These are phyloP conservation scores for Melipona beecheii DNA, from an alignment of 2,888 invertebrate species.

Conservation along the genomic window DNA sequence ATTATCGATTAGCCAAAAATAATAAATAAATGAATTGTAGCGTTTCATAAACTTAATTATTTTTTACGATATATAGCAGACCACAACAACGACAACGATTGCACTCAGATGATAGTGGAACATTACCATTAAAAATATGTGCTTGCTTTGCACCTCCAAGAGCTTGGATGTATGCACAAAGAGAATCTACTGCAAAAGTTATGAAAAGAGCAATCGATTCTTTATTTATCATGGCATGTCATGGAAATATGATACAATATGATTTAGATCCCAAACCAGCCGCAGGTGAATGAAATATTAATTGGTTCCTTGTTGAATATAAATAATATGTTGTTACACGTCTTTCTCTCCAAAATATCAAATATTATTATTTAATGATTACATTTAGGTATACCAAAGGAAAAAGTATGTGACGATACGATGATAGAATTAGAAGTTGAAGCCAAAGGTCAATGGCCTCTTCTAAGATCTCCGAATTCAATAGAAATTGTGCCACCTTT, in stretches of 20 bases:
- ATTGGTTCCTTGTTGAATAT: not conserved
- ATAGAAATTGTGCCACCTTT: constrained; percentile 92
- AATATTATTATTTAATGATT: constrained; percentile 20
- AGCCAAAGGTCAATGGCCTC: constrained; percentile 95
- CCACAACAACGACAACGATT: constrained; percentile 86
- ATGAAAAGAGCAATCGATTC: constrained; percentile 89
- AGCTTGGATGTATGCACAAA: constrained; percentile 87
- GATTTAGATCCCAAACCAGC: constrained; percentile 92
- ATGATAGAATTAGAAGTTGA: constrained; percentile 94
- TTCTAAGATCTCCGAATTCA: constrained; percentile 88
- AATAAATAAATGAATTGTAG: too few species aligned
- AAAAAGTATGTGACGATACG: constrained; percentile 94
- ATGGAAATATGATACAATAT: constrained; percentile 94
- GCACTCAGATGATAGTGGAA: constrained; percentile 89
- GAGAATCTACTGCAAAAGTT: constrained; percentile 80
- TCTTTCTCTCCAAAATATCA: not conserved
- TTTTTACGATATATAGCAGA: constrained; percentile 62
- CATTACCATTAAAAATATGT: constrained; percentile 90
- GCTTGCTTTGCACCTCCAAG: constrained; percentile 91
- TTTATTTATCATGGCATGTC: constrained; percentile 95
- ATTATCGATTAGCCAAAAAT: not conserved
- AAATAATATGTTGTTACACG: too few species aligned
- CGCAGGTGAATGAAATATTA: constrained; percentile 82
- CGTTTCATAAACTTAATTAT: too few species aligned
- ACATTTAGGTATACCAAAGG: constrained; percentile 89